Evolutionary conservation across 2,113 vertebrate genomes (phyloP).

Genomic region (Ellobius talpinus): DNA sequence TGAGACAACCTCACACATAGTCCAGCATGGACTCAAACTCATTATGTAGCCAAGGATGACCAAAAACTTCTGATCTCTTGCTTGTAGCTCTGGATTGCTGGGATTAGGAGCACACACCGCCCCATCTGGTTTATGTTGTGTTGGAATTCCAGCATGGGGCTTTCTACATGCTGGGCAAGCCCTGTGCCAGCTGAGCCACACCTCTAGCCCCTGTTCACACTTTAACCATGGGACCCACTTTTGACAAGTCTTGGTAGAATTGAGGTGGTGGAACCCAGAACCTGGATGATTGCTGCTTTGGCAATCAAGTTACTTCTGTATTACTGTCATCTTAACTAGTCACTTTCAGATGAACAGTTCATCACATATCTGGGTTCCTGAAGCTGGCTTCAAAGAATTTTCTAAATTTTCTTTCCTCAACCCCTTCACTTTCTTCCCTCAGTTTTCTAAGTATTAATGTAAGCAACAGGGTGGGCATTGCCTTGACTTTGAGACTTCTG

Average conservation of each 20-base stretch:
- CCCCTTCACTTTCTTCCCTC: not conserved
- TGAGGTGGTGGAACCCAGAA: not conserved
- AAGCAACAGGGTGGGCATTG: not conserved
- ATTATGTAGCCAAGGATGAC: not conserved
- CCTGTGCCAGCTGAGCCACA: not conserved
- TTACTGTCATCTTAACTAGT: conserved; percentile 5
- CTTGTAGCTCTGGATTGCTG: not conserved
- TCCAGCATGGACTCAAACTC: not conserved
- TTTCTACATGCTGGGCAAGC: not conserved
- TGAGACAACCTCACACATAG: not conserved
- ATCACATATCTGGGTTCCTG: not conserved
- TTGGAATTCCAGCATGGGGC: not conserved
- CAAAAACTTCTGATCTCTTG: not conserved
- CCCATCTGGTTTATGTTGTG: not conserved
- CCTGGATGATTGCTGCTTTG: conserved; percentile 53
- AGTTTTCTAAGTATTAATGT: not conserved
- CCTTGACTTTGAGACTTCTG: not conserved
- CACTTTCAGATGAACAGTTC: not conserved
- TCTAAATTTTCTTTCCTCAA: not conserved
- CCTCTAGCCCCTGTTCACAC: not conserved
- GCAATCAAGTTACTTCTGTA: not conserved
- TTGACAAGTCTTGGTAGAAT: conserved; percentile 24
- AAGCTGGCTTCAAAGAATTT: not conserved
- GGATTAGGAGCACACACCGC: not conserved
- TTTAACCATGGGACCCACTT: not conserved